A percentile compares a stretch with the other conserved stretches of the same genome.
These are phyloP conservation scores for Colletes latitarsis DNA, from an alignment of 1,140 invertebrate genomes.

Conservation along the genomic window DNA sequence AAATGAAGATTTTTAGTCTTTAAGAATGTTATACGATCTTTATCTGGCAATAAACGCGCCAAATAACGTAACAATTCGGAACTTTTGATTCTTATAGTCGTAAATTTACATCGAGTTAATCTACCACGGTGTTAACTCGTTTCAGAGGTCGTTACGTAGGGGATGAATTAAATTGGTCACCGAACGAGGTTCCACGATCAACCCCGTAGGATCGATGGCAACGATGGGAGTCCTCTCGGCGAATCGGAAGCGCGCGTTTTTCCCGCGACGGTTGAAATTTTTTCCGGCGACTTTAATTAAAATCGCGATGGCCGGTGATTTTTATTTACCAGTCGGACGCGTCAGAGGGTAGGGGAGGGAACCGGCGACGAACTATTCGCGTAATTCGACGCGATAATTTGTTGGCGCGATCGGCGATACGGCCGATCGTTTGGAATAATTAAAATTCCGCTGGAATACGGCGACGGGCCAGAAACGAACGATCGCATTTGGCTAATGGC, in stretches of 20 bases:
- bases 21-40: too few species aligned
- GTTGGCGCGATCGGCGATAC: conserved; percentile 7
- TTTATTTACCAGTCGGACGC: neutral
- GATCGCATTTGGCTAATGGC: conserved; percentile 51
- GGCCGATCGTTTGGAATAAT: conserved; percentile 30
- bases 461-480: conserved; percentile 41
- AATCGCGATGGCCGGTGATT: neutral
- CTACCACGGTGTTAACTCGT: too few species aligned
- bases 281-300: conserved; percentile 24
- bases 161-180: neutral
- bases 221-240: too few species aligned
- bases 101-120: too few species aligned
- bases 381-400: conserved; percentile 16
- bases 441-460: conserved; percentile 49
- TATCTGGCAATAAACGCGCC: too few species aligned
- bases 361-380: neutral
- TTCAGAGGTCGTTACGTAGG: too few species aligned
- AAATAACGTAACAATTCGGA: too few species aligned
- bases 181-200: too few species aligned
- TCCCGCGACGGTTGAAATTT: neutral
- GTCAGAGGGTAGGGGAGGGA: neutral
- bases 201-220: too few species aligned
- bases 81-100: too few species aligned
- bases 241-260: too few species aligned
- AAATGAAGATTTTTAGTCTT: too few species aligned